These are phyloP conservation scores for Dugesia japonica DNA, from an alignment of 2,888 invertebrate genomes.

Conservation along the genomic window DNA sequence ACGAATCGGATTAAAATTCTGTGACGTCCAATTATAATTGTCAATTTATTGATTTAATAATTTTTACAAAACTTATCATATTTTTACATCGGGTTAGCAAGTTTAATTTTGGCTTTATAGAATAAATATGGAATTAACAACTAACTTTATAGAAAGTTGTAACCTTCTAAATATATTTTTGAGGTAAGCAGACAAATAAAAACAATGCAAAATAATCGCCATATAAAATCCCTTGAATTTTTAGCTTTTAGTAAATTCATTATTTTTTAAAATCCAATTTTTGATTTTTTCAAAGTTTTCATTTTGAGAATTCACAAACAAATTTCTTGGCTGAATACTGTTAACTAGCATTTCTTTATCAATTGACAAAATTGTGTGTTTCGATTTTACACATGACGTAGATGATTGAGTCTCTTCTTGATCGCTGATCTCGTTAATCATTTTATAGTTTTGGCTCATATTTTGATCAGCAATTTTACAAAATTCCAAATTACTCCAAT, in stretches of 20 bases:
- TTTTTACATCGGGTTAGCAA: background rate
- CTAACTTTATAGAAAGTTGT: background rate
- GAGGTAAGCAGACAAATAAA: background rate
- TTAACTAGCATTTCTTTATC: background rate
- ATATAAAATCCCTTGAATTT: background rate
- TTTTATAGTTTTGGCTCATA: background rate
- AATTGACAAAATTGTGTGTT: background rate
- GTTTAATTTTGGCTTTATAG: background rate
- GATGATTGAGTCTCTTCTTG: background rate
- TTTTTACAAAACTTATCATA: background rate
- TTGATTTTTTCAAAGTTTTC: background rate
- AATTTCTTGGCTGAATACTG: background rate
- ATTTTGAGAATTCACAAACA: background rate
- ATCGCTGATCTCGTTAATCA: background rate
- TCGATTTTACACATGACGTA: no score
- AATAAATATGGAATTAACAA: background rate
- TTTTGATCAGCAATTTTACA: background rate
- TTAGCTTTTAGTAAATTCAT: background rate
- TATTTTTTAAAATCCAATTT: background rate
- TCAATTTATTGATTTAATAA: background rate
- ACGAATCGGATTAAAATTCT: no score
- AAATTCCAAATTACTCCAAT: background rate
- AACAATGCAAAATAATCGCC: conserved; percentile 14
- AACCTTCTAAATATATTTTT: conserved; percentile 20
- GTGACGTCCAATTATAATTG: no score